Evolutionary conservation across 2,797 vertebrate genomes (phyloP).

Genomic region (Falco naumanni): DNA sequence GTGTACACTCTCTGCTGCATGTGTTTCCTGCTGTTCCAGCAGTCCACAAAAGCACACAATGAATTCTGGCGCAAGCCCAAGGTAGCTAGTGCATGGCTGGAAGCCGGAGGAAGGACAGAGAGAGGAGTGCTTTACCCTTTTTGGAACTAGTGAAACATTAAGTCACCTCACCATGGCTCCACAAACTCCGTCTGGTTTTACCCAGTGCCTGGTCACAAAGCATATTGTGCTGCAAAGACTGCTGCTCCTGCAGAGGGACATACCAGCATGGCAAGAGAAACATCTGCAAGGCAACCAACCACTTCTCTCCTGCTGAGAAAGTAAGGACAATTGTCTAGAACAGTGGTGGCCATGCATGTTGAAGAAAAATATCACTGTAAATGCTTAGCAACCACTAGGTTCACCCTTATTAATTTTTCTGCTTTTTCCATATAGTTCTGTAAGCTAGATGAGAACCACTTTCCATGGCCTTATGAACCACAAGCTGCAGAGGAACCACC

Average conservation of each 20-base stretch:
- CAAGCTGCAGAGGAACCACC: not conserved
- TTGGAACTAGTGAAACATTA: not conserved
- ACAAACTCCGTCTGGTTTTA: not conserved
- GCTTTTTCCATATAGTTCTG: not conserved
- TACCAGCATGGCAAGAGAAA: not conserved
- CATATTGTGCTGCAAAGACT: not conserved
- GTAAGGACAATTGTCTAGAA: not conserved
- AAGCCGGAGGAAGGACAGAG: not conserved
- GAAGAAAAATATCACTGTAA: not conserved
- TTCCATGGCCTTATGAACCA: not conserved
- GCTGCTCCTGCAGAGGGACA: not conserved
- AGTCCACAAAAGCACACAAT: not conserved
- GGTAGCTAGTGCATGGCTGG: not conserved
- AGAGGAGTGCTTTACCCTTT: not conserved
- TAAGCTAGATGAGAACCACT: not conserved
- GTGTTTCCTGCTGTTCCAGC: rapidly evolving
- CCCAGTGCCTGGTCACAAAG: not conserved
- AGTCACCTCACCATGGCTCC: not conserved
- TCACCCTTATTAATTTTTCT: not conserved
- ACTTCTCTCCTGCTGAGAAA: not conserved
- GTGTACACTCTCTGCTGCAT: not conserved
- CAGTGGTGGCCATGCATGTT: rapidly evolving
- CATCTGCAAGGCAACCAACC: not conserved
- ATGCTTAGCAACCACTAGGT: not conserved
- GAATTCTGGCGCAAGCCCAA: not conserved